Percentiles rank a stretch among this genome's conserved stretches.
These are phyloP conservation scores for Ophioninae sp. DNA, from an alignment of 2,888 invertebrate species.

Conservation along the genomic window DNA sequence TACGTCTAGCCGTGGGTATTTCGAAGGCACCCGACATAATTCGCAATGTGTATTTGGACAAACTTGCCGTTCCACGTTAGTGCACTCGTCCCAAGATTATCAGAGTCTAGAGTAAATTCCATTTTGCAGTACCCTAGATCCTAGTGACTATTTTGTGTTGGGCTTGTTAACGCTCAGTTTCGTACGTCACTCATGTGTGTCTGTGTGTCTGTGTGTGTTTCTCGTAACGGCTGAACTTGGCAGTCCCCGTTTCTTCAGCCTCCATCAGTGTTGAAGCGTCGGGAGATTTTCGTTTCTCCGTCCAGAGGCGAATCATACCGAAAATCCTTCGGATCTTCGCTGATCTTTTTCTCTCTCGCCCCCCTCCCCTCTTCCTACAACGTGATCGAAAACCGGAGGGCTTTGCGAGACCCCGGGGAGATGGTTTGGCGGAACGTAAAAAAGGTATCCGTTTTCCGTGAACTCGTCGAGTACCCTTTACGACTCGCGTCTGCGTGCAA, in stretches of 20 bases:
- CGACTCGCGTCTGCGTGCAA: neutral
- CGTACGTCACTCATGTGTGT: neutral
- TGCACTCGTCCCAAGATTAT: slow-evolving; percentile 39
- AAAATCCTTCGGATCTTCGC: too few species aligned
- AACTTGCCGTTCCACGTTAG: slow-evolving; percentile 34
- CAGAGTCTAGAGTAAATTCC: slow-evolving; percentile 25
- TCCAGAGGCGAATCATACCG: too few species aligned
- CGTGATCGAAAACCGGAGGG: neutral
- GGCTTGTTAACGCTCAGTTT: slow-evolving; percentile 26
- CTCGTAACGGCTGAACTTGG: neutral
- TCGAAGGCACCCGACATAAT: slow-evolving; percentile 16
- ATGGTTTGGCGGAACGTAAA: neutral
- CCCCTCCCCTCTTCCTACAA: neutral
- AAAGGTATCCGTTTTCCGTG: neutral
- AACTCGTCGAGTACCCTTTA: slow-evolving; percentile 11
- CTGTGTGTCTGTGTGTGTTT: slow-evolving; percentile 6
- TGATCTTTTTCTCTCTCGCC: too few species aligned
- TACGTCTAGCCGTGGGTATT: neutral
- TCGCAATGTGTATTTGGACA: slow-evolving; percentile 30
- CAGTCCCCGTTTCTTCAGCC: too few species aligned
- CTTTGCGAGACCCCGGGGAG: neutral
- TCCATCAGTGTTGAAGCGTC: too few species aligned
- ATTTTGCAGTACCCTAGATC: neutral
- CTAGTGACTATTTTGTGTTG: slow-evolving; percentile 4
- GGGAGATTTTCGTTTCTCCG: too few species aligned